Percentiles rank a stretch among this genome's conserved stretches.
Conservation (phyloP, 2,113 vertebrate species). For the Orycteropus afer region DNA sequence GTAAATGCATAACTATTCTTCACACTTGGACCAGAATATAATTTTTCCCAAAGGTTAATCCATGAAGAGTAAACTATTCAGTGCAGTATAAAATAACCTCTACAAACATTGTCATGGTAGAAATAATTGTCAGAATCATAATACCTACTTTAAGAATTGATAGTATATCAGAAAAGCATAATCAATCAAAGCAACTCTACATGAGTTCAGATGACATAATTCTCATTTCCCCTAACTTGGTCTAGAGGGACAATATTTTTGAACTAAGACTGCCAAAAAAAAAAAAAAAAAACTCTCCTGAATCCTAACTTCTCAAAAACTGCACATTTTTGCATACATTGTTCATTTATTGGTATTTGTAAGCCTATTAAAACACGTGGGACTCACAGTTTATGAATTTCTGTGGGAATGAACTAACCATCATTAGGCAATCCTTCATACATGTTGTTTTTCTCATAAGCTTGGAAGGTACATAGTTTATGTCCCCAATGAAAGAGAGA, state of each 20-base stretch:
- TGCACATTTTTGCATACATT: background rate
- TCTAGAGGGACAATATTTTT: background rate
- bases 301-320: background rate
- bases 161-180: background rate
- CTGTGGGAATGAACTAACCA: background rate
- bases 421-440: background rate
- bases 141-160: background rate
- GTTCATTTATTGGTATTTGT: background rate
- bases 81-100: background rate
- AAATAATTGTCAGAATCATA: background rate
- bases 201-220: background rate
- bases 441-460: background rate
- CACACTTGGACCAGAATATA: background rate
- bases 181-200: background rate
- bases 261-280: background rate
- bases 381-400: background rate
- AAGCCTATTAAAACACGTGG: background rate
- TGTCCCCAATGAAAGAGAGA: background rate
- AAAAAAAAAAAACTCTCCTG: too few species aligned
- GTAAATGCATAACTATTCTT: background rate
- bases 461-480: background rate
- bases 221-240: background rate
- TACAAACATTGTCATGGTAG: background rate
- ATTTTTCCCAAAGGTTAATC: background rate
- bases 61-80: background rate